These are phyloP conservation scores for Stichodactyla helianthus DNA, from an alignment of 64 coral and sea anemone species.

Conservation along the genomic window DNA sequence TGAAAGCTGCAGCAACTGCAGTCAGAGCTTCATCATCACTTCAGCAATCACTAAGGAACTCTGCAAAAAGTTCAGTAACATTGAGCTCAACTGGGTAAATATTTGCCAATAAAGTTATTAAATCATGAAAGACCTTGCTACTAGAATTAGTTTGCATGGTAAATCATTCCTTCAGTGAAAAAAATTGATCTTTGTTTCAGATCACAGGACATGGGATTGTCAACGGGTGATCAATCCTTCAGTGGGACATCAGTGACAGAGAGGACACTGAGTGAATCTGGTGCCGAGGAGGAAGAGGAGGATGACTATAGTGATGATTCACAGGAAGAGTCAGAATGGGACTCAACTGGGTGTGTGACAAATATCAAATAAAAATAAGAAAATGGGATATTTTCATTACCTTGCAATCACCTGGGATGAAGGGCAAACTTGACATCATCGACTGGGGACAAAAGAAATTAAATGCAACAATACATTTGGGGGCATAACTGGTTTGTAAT, in stretches of 20 bases:
- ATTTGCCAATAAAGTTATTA: not conserved
- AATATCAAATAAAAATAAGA: too few species aligned
- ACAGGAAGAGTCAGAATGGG: constrained; percentile 37
- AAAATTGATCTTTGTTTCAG: not conserved
- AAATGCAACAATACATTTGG: too few species aligned
- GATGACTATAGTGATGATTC: not conserved
- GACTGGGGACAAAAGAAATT: too few species aligned
- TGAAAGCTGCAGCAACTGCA: constrained; percentile 40
- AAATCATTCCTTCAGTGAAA: too few species aligned
- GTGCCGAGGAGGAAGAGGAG: constrained; percentile 26
- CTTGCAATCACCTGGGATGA: too few species aligned
- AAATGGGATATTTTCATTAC: too few species aligned
- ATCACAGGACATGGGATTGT: not conserved
- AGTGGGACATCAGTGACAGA: constrained; percentile 62
- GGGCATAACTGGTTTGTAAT: too few species aligned
- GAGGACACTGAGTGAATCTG: constrained; percentile 52
- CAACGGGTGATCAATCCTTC: constrained; percentile 31
- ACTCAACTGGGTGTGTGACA: constrained; percentile 29
- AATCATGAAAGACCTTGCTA: too few species aligned
- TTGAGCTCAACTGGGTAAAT: constrained; percentile 40
- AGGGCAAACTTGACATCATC: too few species aligned
- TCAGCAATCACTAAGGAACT: constrained; percentile 34
- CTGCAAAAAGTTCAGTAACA: constrained; percentile 11
- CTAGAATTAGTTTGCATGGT: too few species aligned
- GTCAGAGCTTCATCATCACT: constrained; percentile 40